phyloP scores from a whole-genome alignment of 30 jellyfish, hydroid and myxozoan species.

The Aurelia coerulea region DNA sequence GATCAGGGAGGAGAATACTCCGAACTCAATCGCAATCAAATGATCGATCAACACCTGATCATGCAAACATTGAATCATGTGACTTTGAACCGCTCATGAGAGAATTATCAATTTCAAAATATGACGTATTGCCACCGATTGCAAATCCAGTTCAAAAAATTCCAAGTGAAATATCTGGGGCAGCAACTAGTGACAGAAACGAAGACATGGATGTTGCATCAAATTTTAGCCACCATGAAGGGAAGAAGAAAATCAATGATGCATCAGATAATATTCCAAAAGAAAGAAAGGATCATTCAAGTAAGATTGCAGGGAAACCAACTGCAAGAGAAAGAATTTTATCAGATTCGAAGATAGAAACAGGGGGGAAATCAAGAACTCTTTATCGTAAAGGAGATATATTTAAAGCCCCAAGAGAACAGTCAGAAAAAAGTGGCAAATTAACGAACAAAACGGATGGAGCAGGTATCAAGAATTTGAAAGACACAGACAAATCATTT shows the following conservation, averaged over 20 bases:
- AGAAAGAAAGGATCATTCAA: no score
- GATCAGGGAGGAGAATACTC: slow-evolving; percentile 15
- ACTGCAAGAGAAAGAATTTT: neutral
- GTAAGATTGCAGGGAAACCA: no score
- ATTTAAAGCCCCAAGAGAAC: slow-evolving; percentile 1
- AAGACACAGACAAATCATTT: neutral
- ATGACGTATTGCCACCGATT: slow-evolving; percentile 51
- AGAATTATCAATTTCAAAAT: slow-evolving; percentile 26
- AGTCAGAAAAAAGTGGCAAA: neutral
- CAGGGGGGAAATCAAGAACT: slow-evolving; percentile 2
- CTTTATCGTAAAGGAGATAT: slow-evolving; percentile 63
- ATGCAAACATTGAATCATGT: neutral
- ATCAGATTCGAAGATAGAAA: neutral
- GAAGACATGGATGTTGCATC: no score
- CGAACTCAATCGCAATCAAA: neutral
- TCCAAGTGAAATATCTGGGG: neutral
- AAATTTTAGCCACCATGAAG: no score
- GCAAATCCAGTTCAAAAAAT: neutral
- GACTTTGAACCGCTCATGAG: slow-evolving; percentile 19
- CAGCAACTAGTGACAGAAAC: neutral
- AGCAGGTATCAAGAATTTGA: neutral
- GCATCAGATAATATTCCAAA: no score
- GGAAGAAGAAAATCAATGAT: no score
- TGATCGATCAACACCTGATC: neutral
- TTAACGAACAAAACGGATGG: neutral